A percentile compares a stretch with the other conserved stretches of the same genome.
Conservation (phyloP, 2,113 vertebrate genomes). For the Pangasianodon hypophthalmus region DNA sequence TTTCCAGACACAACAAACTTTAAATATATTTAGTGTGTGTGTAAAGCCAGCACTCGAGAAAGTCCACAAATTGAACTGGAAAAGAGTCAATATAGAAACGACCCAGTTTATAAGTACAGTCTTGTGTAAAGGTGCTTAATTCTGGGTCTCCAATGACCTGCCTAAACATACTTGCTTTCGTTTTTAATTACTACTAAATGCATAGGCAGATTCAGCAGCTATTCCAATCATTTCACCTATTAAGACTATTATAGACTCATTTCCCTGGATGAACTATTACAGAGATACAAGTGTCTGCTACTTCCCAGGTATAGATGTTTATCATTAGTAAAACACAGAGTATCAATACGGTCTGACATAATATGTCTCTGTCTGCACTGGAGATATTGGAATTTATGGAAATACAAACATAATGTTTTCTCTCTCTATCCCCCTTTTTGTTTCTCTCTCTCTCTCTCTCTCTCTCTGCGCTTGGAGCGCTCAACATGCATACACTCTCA, state of each 20-base stretch:
- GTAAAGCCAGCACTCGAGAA: neutral
- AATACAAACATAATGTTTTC: neutral
- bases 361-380: neutral
- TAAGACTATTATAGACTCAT: neutral
- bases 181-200: conserved; percentile 2
- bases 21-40: neutral
- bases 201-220: neutral
- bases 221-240: neutral
- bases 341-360: neutral
- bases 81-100: neutral
- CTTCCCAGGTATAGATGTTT: neutral
- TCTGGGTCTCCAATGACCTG: neutral
- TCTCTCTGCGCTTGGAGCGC: neutral
- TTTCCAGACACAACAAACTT: conserved; percentile 38
- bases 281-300: neutral
- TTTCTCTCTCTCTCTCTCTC: too few relatives aligned
- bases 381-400: neutral
- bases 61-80: conserved; percentile 1
- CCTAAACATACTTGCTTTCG: neutral
- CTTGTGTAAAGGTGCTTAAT: conserved; percentile 9
- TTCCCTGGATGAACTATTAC: conserved; percentile 15
- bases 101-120: conserved; percentile 20
- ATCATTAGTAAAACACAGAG: neutral
- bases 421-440: neutral
- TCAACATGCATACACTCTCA: neutral